phyloP scores from a whole-genome alignment of 2,113 vertebrate genomes.

The Notarius quadriscutis region DNA sequence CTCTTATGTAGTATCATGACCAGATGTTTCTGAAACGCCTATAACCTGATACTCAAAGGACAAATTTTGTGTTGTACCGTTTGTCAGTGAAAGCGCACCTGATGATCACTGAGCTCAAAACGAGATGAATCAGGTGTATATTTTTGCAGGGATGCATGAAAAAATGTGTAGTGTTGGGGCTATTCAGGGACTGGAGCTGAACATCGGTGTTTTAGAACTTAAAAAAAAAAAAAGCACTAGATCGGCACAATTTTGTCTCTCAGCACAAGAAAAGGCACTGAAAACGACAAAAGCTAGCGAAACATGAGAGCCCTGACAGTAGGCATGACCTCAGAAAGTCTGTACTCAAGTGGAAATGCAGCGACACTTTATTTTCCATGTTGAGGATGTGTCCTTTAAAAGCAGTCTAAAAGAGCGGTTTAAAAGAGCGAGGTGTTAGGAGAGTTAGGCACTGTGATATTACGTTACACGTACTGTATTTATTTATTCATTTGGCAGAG shows the following conservation, averaged over 20 bases:
- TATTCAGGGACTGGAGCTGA: slow-evolving; percentile 22
- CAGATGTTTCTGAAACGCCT: neutral
- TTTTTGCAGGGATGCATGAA: slow-evolving; percentile 40
- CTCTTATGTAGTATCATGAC: neutral
- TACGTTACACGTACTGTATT: slow-evolving; percentile 20
- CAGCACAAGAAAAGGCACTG: slow-evolving; percentile 3
- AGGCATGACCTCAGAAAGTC: slow-evolving; percentile 33
- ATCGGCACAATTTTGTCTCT: slow-evolving; percentile 15
- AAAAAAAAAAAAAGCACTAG: slow-evolving; percentile 18
- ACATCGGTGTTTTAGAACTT: slow-evolving; percentile 39
- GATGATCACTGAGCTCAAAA: slow-evolving; percentile 32
- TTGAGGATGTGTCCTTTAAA: slow-evolving; percentile 7
- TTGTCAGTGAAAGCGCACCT: slow-evolving; percentile 42
- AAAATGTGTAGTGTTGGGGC: slow-evolving; percentile 38
- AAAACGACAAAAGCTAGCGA: slow-evolving; percentile 45
- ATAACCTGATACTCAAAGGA: neutral
- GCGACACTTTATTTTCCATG: neutral
- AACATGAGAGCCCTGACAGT: slow-evolving; percentile 38
- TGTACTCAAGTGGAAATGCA: slow-evolving; percentile 13
- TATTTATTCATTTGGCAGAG: slow-evolving; percentile 22
- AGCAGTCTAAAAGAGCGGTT: neutral
- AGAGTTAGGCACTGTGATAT: slow-evolving; percentile 2
- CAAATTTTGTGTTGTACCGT: neutral
- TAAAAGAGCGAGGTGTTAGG: neutral
- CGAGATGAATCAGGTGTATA: slow-evolving; percentile 42